phyloP scores from a whole-genome alignment of 2,113 vertebrate genomes.

The Ailurus styani region DNA sequence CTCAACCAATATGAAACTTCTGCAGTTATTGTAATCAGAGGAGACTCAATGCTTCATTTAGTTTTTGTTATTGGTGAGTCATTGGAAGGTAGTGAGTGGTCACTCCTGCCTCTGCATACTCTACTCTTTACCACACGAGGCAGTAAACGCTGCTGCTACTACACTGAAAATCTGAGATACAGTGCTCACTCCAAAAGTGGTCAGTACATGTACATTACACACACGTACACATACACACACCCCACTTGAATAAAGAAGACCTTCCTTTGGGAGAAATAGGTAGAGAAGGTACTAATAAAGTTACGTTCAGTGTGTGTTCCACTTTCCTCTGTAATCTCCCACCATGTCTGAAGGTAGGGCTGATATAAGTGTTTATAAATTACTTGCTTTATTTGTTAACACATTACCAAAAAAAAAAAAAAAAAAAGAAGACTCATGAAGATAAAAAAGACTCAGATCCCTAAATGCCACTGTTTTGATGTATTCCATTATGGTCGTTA shows the following conservation, averaged over 20 bases:
- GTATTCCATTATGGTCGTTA: neutral
- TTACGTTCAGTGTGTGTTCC: neutral
- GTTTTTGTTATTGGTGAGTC: neutral
- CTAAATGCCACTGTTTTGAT: neutral
- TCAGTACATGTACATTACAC: neutral
- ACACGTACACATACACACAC: neutral
- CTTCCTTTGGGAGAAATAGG: neutral
- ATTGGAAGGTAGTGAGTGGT: neutral
- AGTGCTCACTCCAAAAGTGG: neutral
- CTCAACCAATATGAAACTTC: neutral
- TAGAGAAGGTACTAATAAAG: neutral
- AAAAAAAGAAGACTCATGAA: neutral
- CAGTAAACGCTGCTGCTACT: neutral
- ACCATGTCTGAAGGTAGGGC: neutral
- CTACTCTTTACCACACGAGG: rapidly evolving
- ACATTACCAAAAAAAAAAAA: neutral
- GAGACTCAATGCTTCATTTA: neutral
- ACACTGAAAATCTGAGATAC: neutral
- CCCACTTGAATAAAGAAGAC: neutral
- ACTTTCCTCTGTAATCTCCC: neutral
- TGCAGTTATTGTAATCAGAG: neutral
- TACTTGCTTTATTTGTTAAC: neutral
- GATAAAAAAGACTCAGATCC: neutral
- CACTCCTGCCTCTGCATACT: neutral
- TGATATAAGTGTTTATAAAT: neutral